These are phyloP conservation scores for Blera fallax DNA, from an alignment of 2,888 invertebrate species.

Conservation along the genomic window DNA sequence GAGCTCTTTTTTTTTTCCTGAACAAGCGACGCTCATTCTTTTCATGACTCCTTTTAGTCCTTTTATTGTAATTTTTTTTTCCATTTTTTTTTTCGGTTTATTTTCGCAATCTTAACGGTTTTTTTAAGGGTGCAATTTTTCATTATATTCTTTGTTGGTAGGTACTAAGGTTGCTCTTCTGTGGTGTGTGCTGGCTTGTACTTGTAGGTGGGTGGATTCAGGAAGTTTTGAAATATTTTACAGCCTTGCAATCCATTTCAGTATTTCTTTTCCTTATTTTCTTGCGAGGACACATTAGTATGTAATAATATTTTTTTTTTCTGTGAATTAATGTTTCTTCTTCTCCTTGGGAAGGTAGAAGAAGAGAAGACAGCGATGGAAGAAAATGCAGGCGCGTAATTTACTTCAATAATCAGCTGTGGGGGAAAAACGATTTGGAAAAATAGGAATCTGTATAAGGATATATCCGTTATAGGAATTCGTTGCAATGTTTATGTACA, in stretches of 20 bases:
- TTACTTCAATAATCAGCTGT: background rate
- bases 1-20: constrained; percentile 22
- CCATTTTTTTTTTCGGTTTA: constrained; percentile 3
- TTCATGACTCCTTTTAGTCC: constrained; percentile 47
- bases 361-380: background rate
- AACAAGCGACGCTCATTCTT: constrained; percentile 57
- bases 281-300: constrained; percentile 43
- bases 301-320: constrained; percentile 39
- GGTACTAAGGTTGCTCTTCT: constrained; percentile 12
- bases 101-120: constrained; percentile 56
- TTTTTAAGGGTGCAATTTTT: constrained; percentile 56
- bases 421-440: background rate
- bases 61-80: constrained; percentile 55
- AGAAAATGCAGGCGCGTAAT: background rate
- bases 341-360: background rate
- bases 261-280: background rate
- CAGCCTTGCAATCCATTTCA: constrained; percentile 26
- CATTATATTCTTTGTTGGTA: constrained; percentile 41
- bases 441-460: background rate
- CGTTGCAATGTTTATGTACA: background rate
- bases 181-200: background rate
- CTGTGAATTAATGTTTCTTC: constrained; percentile 16
- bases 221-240: constrained; percentile 48
- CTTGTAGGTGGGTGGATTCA: constrained; percentile 20
- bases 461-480: background rate